phyloP scores from a whole-genome alignment of 2,113 vertebrate genomes.

The Archocentrus centrarchus region DNA sequence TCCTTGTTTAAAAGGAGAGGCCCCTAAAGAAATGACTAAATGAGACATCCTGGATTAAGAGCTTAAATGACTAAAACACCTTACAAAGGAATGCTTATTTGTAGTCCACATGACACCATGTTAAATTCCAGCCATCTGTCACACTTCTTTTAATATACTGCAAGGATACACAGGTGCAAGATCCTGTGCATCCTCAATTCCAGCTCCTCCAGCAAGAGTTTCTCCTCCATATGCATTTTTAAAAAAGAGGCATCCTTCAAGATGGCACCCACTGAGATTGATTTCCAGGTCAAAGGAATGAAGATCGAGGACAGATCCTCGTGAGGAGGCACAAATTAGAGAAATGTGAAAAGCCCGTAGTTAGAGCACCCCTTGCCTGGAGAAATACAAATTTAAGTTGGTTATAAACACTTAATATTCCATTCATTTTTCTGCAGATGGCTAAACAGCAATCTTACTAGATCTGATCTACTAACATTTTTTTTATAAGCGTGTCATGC shows the following conservation, averaged over 20 bases:
- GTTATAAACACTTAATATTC: neutral
- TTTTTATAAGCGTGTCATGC: too few relatives aligned
- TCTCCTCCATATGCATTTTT: neutral
- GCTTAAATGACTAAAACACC: neutral
- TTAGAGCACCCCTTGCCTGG: too few relatives aligned
- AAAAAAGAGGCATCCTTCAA: neutral
- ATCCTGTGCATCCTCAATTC: rapidly evolving
- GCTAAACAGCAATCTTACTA: neutral
- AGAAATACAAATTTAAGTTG: neutral
- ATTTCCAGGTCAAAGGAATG: too few relatives aligned
- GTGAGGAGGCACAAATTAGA: neutral
- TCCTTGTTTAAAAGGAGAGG: neutral
- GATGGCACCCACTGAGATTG: neutral
- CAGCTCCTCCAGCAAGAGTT: neutral
- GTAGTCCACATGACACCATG: neutral
- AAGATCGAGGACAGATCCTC: too few relatives aligned
- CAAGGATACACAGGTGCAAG: neutral
- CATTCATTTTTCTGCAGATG: neutral
- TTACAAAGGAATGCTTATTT: neutral
- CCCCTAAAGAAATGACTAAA: neutral
- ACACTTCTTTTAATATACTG: neutral
- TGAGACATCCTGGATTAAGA: neutral
- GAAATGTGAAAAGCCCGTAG: neutral
- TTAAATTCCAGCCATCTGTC: neutral
- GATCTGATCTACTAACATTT: neutral